These are phyloP conservation scores for Anguilla megastoma DNA, from an alignment of 2,797 vertebrate genomes.

Conservation along the genomic window DNA sequence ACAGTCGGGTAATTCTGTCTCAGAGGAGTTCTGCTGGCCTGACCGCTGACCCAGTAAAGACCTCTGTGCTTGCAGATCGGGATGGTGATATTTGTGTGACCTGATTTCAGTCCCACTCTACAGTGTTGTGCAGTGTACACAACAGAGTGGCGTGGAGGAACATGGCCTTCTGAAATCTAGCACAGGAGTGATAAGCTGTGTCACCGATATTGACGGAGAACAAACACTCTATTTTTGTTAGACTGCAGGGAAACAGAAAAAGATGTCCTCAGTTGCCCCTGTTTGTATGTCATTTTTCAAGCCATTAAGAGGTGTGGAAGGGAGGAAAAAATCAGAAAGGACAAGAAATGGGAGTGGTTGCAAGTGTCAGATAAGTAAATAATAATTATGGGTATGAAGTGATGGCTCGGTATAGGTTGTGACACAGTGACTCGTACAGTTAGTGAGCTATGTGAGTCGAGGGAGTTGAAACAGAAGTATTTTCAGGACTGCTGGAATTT, in stretches of 20 bases:
- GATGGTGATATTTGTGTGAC: not conserved
- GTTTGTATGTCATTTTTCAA: not conserved
- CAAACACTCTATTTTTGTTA: not conserved
- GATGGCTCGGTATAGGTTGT: not conserved
- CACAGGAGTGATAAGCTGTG: slow-evolving; percentile 3
- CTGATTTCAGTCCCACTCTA: not conserved
- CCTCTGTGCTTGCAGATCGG: not conserved
- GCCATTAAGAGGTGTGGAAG: not conserved
- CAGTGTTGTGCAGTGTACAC: not conserved
- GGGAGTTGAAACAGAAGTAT: not conserved
- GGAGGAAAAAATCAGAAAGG: not conserved
- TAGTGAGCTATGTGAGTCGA: not conserved
- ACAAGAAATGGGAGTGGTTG: not conserved
- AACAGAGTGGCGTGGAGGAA: not conserved
- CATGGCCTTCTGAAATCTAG: not conserved
- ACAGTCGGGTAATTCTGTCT: not conserved
- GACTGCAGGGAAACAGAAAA: not conserved
- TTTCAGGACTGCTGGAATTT: not conserved
- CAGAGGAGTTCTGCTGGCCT: not conserved
- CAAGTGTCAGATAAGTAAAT: not conserved
- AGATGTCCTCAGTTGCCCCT: not conserved
- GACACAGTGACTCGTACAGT: not conserved
- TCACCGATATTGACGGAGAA: not conserved
- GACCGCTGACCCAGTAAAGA: not conserved
- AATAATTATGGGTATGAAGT: not conserved